Conservation (phyloP, 2,888 invertebrate genomes). For the Trichacis sp. region DNA sequence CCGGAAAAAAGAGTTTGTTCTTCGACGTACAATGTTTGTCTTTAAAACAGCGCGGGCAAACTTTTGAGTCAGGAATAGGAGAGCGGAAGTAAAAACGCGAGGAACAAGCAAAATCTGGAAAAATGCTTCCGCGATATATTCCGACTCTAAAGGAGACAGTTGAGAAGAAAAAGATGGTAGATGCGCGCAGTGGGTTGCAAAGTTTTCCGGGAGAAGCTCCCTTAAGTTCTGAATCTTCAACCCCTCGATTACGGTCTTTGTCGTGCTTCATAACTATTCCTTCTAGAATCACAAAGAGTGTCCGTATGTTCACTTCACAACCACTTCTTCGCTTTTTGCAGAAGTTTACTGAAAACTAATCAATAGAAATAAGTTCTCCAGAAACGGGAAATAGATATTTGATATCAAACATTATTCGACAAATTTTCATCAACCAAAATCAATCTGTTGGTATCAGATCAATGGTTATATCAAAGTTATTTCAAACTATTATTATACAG, state of each 20-base stretch:
- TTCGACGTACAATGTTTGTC: background rate
- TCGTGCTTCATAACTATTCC: background rate
- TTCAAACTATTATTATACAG: no score
- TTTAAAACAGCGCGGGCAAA: background rate
- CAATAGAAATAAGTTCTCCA: no score
- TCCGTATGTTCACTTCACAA: no score
- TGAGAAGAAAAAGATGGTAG: conserved; percentile 11
- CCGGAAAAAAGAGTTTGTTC: background rate
- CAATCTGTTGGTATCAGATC: no score
- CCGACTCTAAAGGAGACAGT: conserved; percentile 14
- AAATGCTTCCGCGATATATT: conserved; percentile 17
- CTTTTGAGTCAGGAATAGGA: conserved; percentile 6
- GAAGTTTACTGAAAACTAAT: no score
- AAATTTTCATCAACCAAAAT: no score
- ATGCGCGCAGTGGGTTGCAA: conserved; percentile 16
- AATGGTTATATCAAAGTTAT: no score
- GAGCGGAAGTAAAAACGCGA: conserved; percentile 3
- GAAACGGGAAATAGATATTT: no score
- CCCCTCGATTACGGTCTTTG: conserved; percentile 18
- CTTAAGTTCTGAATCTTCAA: conserved; percentile 2
- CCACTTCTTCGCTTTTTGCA: no score
- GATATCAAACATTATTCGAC: no score
- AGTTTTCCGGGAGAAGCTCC: conserved; percentile 18
- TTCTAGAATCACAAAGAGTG: no score
- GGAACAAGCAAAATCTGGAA: conserved; percentile 20